Evolutionary conservation across 2,113 vertebrate genomes (phyloP).

Genomic region (Caloenas nicobarica): DNA sequence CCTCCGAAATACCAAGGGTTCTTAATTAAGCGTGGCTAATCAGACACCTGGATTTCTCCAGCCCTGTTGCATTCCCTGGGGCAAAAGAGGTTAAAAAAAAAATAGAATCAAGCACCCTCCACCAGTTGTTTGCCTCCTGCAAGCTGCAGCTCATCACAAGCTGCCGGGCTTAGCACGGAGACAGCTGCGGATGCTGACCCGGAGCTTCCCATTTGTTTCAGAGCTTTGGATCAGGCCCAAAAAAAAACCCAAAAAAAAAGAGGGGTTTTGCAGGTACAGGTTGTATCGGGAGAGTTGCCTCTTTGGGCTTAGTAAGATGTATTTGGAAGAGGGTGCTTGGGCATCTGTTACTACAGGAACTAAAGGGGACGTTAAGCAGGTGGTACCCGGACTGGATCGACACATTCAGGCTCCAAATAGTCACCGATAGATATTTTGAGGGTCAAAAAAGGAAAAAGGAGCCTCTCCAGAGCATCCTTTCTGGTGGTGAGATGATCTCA

Average conservation of each 20-base stretch:
- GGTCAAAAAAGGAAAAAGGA: not conserved
- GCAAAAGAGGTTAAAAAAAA: not conserved
- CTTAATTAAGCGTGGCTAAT: slow-evolving; percentile 43
- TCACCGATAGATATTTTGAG: rapidly evolving
- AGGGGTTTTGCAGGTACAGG: not conserved
- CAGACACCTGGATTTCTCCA: not conserved
- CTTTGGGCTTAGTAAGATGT: rapidly evolving
- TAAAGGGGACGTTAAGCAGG: not conserved
- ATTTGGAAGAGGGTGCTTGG: not conserved
- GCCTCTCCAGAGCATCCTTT: not conserved
- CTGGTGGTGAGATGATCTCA: not conserved
- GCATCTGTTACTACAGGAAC: not conserved
- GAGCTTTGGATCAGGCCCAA: not conserved
- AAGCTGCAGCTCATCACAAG: not conserved
- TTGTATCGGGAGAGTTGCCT: not conserved
- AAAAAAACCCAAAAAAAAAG: not conserved
- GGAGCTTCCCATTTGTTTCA: not conserved
- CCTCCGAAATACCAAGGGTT: not conserved
- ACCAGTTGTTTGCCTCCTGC: not conserved
- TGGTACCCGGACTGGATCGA: rapidly evolving
- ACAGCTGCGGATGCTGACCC: not conserved
- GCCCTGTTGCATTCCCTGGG: not conserved
- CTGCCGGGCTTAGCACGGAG: not conserved
- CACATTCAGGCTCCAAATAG: rapidly evolving
- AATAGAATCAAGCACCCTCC: not conserved